These are phyloP conservation scores for Oryctes rhinoceros DNA, from an alignment of 1,140 invertebrate species.

Conservation along the genomic window DNA sequence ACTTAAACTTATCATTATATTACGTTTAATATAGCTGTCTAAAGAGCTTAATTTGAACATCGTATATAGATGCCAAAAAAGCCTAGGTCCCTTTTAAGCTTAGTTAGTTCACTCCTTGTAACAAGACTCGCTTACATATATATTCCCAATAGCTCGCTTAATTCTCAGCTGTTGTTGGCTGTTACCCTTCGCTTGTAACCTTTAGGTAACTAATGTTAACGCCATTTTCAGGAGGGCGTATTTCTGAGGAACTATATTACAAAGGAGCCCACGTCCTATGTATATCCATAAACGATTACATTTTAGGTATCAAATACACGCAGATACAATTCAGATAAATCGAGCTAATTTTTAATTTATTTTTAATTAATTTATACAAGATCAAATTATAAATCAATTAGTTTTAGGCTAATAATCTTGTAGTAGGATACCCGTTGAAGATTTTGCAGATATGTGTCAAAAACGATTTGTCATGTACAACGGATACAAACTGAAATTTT, in stretches of 20 bases:
- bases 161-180: background rate
- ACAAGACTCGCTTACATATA: background rate
- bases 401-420: conserved; percentile 25
- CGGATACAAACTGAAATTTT: conserved; percentile 38
- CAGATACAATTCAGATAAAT: too few relatives aligned
- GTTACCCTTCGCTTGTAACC: background rate
- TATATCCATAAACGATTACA: background rate
- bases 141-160: background rate
- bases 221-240: background rate
- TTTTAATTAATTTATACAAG: background rate
- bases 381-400: conserved; percentile 25
- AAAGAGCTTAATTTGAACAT: conserved; percentile 6
- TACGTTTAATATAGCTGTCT: background rate
- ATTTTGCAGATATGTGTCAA: conserved; percentile 16
- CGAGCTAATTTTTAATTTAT: too few relatives aligned
- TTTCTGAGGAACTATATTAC: background rate
- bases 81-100: background rate
- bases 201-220: background rate
- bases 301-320: background rate
- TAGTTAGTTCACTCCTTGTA: background rate
- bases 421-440: background rate
- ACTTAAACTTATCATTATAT: background rate
- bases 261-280: too few relatives aligned
- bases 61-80: background rate
- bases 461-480: conserved; percentile 39